Conservation (phyloP, 2,113 vertebrate genomes). For the Anolis carolinensis region DNA sequence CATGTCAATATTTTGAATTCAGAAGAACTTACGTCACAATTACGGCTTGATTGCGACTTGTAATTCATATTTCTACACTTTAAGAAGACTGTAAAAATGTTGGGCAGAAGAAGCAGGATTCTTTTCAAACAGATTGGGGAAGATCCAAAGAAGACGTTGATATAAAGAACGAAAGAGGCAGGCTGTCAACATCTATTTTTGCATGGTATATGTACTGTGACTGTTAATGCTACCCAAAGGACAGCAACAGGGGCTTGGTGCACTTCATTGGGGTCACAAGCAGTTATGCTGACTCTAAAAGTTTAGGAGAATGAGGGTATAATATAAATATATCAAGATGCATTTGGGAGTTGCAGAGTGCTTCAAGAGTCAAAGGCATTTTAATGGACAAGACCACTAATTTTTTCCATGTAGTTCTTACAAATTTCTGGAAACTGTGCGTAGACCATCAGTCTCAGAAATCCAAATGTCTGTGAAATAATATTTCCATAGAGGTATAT, state of each 20-base stretch:
- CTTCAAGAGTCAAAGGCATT: constrained; percentile 17
- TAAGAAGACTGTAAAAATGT: not conserved
- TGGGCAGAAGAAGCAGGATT: not conserved
- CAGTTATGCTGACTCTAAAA: not conserved
- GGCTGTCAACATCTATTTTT: constrained; percentile 3
- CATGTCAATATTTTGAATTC: not conserved
- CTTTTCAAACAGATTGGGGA: not conserved
- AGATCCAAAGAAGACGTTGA: not conserved
- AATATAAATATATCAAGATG: constrained; percentile 12
- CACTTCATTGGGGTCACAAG: not conserved
- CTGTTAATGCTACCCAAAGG: constrained; percentile 4
- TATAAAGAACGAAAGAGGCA: constrained; percentile 8
- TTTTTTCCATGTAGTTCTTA: constrained; percentile 36
- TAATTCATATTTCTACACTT: not conserved
- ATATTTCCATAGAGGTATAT: constrained; percentile 13
- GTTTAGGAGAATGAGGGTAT: not conserved
- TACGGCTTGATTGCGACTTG: not conserved
- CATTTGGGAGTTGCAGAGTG: constrained; percentile 16
- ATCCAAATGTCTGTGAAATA: constrained; percentile 6
- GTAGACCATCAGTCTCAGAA: constrained; percentile 24
- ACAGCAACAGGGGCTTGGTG: not conserved
- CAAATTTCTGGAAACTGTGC: constrained; percentile 46
- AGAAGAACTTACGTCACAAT: not conserved
- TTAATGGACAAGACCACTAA: accelerated
- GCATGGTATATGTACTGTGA: not conserved